Evolutionary conservation across 2,888 invertebrate species (phyloP).

Genomic region (Argyra leucocephala): DNA sequence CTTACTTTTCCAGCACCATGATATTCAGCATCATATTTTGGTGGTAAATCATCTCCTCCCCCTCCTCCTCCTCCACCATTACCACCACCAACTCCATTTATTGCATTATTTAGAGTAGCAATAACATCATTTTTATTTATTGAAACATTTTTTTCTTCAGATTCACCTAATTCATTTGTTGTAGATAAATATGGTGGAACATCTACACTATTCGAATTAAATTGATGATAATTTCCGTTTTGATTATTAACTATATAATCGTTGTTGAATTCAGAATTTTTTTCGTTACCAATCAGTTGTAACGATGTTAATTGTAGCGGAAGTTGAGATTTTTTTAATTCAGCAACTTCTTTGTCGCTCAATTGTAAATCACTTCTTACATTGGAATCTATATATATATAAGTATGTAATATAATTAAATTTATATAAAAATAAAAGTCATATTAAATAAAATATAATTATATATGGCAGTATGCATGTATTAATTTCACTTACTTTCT

Average conservation of each 20-base stretch:
- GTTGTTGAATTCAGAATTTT: slow-evolving; percentile 33
- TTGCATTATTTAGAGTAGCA: slow-evolving; percentile 13
- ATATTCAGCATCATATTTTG: slow-evolving; percentile 52
- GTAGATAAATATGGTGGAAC: slow-evolving; percentile 22
- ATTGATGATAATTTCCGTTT: slow-evolving; percentile 6
- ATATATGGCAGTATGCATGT: too few relatives aligned
- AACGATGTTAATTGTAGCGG: slow-evolving; percentile 39
- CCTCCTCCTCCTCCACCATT: slow-evolving; percentile 25
- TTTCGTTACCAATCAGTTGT: slow-evolving; percentile 34
- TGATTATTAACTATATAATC: not conserved
- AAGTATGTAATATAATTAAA: not conserved
- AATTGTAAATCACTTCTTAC: slow-evolving; percentile 72
- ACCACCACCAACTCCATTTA: slow-evolving; percentile 30
- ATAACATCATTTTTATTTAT: not conserved
- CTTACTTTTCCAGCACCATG: slow-evolving; percentile 53
- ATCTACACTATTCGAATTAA: not conserved
- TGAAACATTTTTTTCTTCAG: slow-evolving; percentile 13
- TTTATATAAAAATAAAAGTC: slow-evolving; percentile 13
- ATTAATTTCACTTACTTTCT: slow-evolving; percentile 52
- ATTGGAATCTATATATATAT: slow-evolving; percentile 62
- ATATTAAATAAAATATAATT: slow-evolving; percentile 19
- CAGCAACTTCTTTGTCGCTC: slow-evolving; percentile 64
- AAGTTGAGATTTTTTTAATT: slow-evolving; percentile 35
- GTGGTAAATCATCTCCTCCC: slow-evolving; percentile 17
- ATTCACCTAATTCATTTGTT: slow-evolving; percentile 33